Base-by-base conservation (phyloP, 2,797 vertebrate genomes). In the Craterocephalus amniculus region DNA sequence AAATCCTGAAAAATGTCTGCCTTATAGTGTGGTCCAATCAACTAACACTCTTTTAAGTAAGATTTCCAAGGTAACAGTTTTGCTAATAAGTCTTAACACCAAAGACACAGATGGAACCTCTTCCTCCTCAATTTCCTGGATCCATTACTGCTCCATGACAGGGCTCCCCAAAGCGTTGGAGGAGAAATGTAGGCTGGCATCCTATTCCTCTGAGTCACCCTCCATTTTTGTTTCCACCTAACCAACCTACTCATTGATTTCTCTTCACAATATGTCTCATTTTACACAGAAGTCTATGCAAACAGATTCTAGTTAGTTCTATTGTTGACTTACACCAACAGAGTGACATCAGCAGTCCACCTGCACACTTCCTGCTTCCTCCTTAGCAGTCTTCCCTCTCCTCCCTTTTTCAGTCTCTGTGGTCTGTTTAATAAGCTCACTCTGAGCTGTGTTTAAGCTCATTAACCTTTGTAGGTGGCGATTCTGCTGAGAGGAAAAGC, bases 361-460 rank as follows among this genome's bases (percentile, higher is more conserved):
- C 74, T 82, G 68, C 57, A 57, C 57, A 58, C 52, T 68, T 73
- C 69, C 71, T 67, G 20, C 61, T 65, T 76, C 79, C 76, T 51
- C 67, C 69, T 70, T 77, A 59, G 54, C 63, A 32, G 16, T 57
- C 54, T 56, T 71, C 78, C 77, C 72, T 76, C 84, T 72, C 70
- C 83, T 80, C 78, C 68, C 67, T 66, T 79, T 72, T 81, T 65
- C 79, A 57, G 78, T 80, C 83, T 88, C 87, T 81, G 70, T 70
- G 83, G 87, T 86, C 71, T 79, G 75, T 90, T 93, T 94, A 93
- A 93, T 93, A 89, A 93, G 89, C 91, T 92, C 87, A 84, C 86
- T 83, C 81, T 90, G 88, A 93, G 91, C 91, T 90, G 83, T 90
- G 86, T 92, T 93, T 93, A 91, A 94, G 92, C 90, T 92, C 91